Percentiles rank a stretch among this genome's conserved stretches.
These are phyloP conservation scores for Athalia rosae DNA, from an alignment of 2,888 invertebrate genomes.

Conservation along the genomic window DNA sequence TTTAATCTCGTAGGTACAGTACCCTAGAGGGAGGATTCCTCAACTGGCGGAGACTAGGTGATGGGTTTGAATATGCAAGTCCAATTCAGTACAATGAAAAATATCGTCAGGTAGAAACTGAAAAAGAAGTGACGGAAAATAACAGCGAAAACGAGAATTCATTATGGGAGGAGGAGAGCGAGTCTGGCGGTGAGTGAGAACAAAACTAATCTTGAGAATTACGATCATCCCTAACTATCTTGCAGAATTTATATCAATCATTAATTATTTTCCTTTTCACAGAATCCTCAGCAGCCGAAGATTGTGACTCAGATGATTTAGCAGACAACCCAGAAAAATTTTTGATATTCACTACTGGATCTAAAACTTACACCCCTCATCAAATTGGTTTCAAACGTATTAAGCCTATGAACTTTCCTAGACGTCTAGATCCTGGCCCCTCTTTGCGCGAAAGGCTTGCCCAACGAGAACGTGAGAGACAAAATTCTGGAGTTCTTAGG, in stretches of 20 bases:
- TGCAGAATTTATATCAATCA: constrained; percentile 10
- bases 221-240: not conserved
- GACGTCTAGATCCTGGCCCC: constrained; percentile 81
- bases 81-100: constrained; percentile 80
- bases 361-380: constrained; percentile 89
- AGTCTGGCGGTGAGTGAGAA: constrained; percentile 60
- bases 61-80: constrained; percentile 75
- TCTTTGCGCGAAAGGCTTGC: constrained; percentile 81
- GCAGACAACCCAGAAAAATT: constrained; percentile 80
- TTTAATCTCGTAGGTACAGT: constrained; percentile 60
- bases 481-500: constrained; percentile 72
- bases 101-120: constrained; percentile 77
- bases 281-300: constrained; percentile 65
- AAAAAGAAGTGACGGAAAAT: constrained; percentile 64
- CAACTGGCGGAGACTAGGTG: constrained; percentile 71
- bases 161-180: constrained; percentile 66
- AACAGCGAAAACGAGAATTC: constrained; percentile 65
- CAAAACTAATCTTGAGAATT: not conserved
- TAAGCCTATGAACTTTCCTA: constrained; percentile 81
- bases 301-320: constrained; percentile 72
- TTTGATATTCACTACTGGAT: constrained; percentile 89
- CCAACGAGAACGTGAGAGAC: constrained; percentile 76
- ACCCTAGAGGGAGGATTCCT: constrained; percentile 70
- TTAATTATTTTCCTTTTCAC: constrained; percentile 19
- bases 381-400: constrained; percentile 88